Base-by-base conservation (phyloP, 2,888 invertebrate species). In the Crematogaster levior region DNA sequence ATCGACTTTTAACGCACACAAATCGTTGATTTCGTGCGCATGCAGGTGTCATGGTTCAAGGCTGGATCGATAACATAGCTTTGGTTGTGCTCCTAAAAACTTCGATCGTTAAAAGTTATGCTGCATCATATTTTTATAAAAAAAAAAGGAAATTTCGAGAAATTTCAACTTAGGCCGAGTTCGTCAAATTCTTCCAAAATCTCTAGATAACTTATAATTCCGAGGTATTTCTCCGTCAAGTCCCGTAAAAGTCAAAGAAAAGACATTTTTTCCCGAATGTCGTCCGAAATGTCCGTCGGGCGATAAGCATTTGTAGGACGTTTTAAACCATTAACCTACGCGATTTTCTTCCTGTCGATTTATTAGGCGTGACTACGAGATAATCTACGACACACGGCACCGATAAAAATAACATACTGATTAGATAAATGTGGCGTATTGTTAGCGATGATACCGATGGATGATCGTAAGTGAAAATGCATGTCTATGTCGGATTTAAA, bases 11-110 rank as follows among this genome's bases (percentile, higher is more conserved):
- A 63, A 73, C 63, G 46, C 27, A 66, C 75, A 84, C 60, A 53
- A 82, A 79, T 70, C 70, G 40, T 85, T 82, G 83, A 86, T 84
- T 81, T 58, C 58, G 65, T 60, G 73, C 40, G 58, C 56, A 12
- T 24, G 60, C 84, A 85, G 81, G 81, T 85, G 86, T 83, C 85
- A 82, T 68, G 82, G 86, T 89, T 86, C 88, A 88, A 88, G 84
- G 85, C 61, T 84, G 63, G 51, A 70, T 86, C 89, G 86, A 89
- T 85, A 85, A 80, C 56, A 18, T 37, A 68, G n/a, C 34, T 46
- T 58, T 27, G 48, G 7, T 40, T 68, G 65, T 46, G 5, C 24
- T 40, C 18, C 24, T 30, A n/a, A 51, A 79, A 79, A 58, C 79
- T 79, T 46, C 9, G 30, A 53, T 43, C 48, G 53, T 30, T n/a